A percentile compares a stretch with the other conserved stretches of the same genome.
phyloP scores from a whole-genome alignment of 2,113 vertebrate genomes.

The Platichthys stellatus region DNA sequence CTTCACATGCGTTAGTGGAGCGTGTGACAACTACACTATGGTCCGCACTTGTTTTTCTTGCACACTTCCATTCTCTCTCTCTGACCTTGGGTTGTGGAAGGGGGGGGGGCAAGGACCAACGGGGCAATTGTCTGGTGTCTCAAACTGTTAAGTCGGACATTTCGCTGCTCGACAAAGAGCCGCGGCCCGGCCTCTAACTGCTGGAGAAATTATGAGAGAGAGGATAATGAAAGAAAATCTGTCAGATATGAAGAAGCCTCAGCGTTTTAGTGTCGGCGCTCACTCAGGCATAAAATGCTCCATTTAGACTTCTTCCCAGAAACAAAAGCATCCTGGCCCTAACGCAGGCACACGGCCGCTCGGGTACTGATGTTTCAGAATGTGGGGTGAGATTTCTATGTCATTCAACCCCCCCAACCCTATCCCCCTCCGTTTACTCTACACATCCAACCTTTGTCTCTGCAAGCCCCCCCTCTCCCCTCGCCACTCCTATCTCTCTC shows the following conservation, averaged over 20 bases:
- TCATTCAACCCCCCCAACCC: constrained; percentile 22
- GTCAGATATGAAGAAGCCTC: constrained; percentile 73
- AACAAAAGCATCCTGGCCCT: constrained; percentile 68
- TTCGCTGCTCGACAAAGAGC: constrained; percentile 65
- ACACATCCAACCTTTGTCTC: constrained; percentile 35
- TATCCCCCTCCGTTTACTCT: constrained; percentile 20
- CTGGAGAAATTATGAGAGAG: constrained; percentile 69
- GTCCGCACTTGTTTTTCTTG: constrained; percentile 79
- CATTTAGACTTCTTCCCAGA: constrained; percentile 68
- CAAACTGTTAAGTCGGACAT: constrained; percentile 75
- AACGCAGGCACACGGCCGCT: constrained; percentile 39
- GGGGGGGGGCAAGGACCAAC: constrained; percentile 40
- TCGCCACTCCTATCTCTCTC: constrained; percentile 6
- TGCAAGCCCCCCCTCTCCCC: constrained; percentile 9
- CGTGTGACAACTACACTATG: constrained; percentile 76
- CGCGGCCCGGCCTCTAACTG: constrained; percentile 51
- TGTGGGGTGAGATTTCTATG: constrained; percentile 68
- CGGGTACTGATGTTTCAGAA: constrained; percentile 73
- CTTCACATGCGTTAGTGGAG: constrained; percentile 73
- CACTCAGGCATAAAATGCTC: constrained; percentile 74
- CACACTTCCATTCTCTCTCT: constrained; percentile 65
- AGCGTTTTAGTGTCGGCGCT: constrained; percentile 74
- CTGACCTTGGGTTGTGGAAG: constrained; percentile 66
- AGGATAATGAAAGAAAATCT: constrained; percentile 78
- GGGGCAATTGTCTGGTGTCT: constrained; percentile 78